Conservation (phyloP, 2,113 vertebrate species). For the Plotosus lineatus region DNA sequence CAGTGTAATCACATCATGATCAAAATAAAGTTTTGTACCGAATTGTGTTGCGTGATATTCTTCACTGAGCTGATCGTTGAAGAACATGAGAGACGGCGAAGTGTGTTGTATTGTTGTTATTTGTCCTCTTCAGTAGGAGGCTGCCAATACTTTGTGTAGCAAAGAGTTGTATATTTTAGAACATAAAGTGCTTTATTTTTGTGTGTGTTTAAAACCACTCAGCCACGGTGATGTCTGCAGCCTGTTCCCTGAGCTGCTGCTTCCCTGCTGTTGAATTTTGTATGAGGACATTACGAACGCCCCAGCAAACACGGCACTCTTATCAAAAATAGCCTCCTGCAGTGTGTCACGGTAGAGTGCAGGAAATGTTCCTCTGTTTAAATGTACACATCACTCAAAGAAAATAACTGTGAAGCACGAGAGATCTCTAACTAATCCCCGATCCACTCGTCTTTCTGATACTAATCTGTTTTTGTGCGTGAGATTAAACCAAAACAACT, state of each 20-base stretch:
- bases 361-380: too few relatives aligned
- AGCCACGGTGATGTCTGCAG: background rate
- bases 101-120: too few relatives aligned
- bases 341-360: too few relatives aligned
- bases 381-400: too few relatives aligned
- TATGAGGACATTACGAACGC: slow-evolving; percentile 41
- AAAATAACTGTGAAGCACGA: too few relatives aligned
- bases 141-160: background rate
- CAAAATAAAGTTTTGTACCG: background rate
- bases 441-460: too few relatives aligned
- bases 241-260: background rate
- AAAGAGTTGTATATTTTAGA: background rate
- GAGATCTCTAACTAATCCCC: too few relatives aligned
- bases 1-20: background rate
- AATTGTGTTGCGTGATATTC: background rate
- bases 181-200: background rate
- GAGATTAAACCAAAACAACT: too few relatives aligned
- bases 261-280: slow-evolving; percentile 43
- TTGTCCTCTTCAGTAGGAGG: too few relatives aligned
- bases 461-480: too few relatives aligned
- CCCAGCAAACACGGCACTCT: background rate
- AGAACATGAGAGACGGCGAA: too few relatives aligned
- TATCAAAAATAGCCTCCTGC: too few relatives aligned
- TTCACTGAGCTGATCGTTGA: background rate
- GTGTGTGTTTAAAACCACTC: background rate